A percentile compares a stretch with the other conserved stretches of the same genome.
Evolutionary conservation across 2,113 vertebrate species (phyloP).

Genomic region (Erythrolamprus reginae): DNA sequence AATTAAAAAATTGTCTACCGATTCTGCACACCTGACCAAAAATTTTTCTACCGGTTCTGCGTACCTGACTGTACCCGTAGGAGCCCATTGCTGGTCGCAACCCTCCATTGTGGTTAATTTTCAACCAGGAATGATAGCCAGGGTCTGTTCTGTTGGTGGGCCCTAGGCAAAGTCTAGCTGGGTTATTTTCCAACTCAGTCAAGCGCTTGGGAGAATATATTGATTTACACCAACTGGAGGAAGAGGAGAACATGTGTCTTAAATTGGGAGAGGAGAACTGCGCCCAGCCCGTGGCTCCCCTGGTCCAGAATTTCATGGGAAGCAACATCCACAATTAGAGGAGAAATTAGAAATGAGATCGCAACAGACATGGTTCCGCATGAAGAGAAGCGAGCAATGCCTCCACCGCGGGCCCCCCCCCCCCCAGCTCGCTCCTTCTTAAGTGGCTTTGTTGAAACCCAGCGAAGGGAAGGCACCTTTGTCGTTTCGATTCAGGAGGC

Average conservation of each 20-base stretch:
- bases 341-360: constrained; percentile 33
- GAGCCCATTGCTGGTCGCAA: no score
- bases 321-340: constrained; percentile 35
- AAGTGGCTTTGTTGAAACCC: constrained; percentile 41
- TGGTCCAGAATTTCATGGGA: constrained; percentile 35
- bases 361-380: not conserved
- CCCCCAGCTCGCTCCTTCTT: constrained; percentile 8
- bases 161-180: not conserved
- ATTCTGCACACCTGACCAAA: no score
- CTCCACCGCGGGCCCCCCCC: constrained; percentile 17
- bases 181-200: not conserved
- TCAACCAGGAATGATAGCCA: not conserved
- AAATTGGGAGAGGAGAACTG: constrained; percentile 15
- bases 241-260: constrained; percentile 22
- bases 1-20: no score
- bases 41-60: no score
- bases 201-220: fast-evolving
- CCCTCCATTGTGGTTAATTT: not conserved
- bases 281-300: not conserved
- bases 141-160: constrained; percentile 25
- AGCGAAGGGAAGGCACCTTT: constrained; percentile 28
- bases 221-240: constrained; percentile 30
- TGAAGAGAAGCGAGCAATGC: constrained; percentile 31
- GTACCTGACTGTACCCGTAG: no score
- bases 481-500: constrained; percentile 50